phyloP scores from a whole-genome alignment of 1,140 invertebrate genomes.

The Zaprionus kolodkinae region DNA sequence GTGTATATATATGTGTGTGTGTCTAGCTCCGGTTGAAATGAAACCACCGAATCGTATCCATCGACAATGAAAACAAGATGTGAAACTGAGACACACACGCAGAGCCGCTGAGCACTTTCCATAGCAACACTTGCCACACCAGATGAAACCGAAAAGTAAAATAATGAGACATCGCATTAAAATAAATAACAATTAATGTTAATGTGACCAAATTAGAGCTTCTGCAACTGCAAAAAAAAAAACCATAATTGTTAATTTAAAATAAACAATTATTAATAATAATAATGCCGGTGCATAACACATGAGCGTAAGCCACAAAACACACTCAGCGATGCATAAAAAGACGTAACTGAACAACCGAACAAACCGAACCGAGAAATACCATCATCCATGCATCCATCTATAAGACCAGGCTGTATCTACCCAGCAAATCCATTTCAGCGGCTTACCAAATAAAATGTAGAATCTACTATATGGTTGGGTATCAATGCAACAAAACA shows the following conservation, averaged over 20 bases:
- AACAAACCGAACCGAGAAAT: too few species aligned
- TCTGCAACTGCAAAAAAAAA: constrained; percentile 6
- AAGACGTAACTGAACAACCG: constrained; percentile 18
- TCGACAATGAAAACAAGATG: constrained; percentile 29
- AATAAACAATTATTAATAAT: constrained; percentile 17
- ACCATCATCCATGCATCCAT: too few species aligned
- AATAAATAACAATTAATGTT: constrained; percentile 47
- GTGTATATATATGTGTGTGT: neutral
- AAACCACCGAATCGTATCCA: neutral
- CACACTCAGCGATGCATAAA: constrained; percentile 15
- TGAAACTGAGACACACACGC: constrained; percentile 28
- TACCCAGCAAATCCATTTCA: neutral
- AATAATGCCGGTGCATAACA: neutral
- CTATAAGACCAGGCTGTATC: neutral
- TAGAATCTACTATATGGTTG: neutral
- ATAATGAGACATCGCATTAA: constrained; percentile 36
- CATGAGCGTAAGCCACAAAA: neutral
- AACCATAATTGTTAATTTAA: constrained; percentile 24
- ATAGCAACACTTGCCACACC: constrained; percentile 19
- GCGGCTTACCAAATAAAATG: neutral
- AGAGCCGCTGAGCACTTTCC: constrained; percentile 32
- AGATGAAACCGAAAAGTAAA: constrained; percentile 27
- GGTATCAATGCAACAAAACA: neutral
- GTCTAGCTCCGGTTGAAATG: neutral
- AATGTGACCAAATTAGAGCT: constrained; percentile 53